phyloP scores from a whole-genome alignment of 1,140 invertebrate genomes.

The Camponotus pennsylvanicus region DNA sequence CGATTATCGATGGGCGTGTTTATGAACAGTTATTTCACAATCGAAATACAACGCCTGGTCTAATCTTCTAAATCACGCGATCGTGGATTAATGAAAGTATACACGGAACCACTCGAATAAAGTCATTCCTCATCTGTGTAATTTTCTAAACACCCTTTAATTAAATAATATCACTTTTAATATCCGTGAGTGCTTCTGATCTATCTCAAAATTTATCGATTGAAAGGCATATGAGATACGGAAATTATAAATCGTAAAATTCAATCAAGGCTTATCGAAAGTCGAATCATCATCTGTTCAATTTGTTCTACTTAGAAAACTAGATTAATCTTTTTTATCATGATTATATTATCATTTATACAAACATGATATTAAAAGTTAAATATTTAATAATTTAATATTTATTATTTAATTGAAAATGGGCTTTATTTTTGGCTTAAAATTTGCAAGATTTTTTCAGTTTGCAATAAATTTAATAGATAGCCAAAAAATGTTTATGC shows the following conservation, averaged over 20 bases:
- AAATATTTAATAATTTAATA: conserved; percentile 7
- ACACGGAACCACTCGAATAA: conserved; percentile 65
- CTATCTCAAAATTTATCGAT: background rate
- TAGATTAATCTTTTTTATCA: background rate
- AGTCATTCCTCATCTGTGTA: conserved; percentile 60
- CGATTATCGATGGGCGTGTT: conserved; percentile 43
- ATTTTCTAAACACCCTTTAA: conserved; percentile 67
- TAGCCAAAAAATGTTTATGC: background rate
- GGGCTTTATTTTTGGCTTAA: background rate
- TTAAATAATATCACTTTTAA: conserved; percentile 68
- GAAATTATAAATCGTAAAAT: background rate
- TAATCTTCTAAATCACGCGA: conserved; percentile 65
- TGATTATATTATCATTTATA: background rate
- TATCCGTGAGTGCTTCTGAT: conserved; percentile 67
- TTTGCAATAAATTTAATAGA: conserved; percentile 1
- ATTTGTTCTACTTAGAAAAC: background rate
- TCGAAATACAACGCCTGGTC: conserved; percentile 32
- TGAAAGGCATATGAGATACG: background rate
- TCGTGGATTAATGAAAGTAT: conserved; percentile 62
- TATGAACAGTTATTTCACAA: conserved; percentile 40
- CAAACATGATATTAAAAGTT: background rate
- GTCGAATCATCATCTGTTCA: too few species aligned
- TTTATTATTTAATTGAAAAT: background rate
- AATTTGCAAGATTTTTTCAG: background rate
- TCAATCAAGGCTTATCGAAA: background rate